Percentiles rank a stretch among this genome's conserved stretches.
Evolutionary conservation across 2,797 vertebrate genomes (phyloP).

Genomic region (Staurois parvus): DNA sequence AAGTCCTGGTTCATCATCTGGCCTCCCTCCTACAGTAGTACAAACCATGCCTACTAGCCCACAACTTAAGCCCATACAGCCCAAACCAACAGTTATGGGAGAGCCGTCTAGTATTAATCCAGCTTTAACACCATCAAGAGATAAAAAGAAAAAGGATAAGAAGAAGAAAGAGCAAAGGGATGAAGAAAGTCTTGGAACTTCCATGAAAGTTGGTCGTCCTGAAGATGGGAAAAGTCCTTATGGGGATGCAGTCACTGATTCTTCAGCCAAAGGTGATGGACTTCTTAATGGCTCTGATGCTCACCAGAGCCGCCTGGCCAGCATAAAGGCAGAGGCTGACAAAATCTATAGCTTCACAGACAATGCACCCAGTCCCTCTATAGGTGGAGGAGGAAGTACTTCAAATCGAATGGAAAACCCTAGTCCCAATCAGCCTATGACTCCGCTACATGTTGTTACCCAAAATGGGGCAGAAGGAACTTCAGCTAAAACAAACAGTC

Average conservation of each 20-base stretch:
- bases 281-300: constrained; percentile 92
- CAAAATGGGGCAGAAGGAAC: constrained; percentile 96
- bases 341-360: constrained; percentile 99
- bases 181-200: constrained; percentile 86
- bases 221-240: constrained; percentile 92
- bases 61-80: constrained; percentile 91
- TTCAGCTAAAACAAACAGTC: constrained; percentile 97
- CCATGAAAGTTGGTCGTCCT: constrained; percentile 84
- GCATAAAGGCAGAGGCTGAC: constrained; percentile 97
- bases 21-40: constrained; percentile 84
- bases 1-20: constrained; percentile 84
- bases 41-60: constrained; percentile 93
- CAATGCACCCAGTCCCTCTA: constrained; percentile 96
- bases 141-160: constrained; percentile 97
- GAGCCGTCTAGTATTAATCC: constrained; percentile 86
- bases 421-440: constrained; percentile 86
- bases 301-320: constrained; percentile 95
- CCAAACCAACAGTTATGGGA: constrained; percentile 88
- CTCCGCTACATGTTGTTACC: constrained; percentile 88
- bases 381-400: constrained; percentile 79
- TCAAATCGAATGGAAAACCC: constrained; percentile 89
- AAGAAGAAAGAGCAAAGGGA: constrained; percentile 92
- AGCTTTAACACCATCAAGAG: constrained; percentile 86
- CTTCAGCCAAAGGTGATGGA: constrained; percentile 83
- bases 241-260: constrained; percentile 81